Conservation (phyloP, 37 sponge, comb jelly and placozoan species). For the Lycopodina hypogea region DNA sequence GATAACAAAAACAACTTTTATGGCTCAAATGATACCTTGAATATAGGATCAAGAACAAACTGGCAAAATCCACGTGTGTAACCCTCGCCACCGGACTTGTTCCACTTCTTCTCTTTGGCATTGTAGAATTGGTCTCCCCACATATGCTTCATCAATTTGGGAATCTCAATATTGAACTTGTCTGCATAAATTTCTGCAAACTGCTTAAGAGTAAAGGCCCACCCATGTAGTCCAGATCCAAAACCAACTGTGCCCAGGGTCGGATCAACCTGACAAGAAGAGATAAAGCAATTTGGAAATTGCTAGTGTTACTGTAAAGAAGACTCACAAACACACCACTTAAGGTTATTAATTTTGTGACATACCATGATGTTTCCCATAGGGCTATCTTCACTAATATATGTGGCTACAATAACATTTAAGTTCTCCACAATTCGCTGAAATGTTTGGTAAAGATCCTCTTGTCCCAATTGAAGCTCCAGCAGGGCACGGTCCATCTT, state of each 20-base stretch:
- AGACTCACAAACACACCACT: background rate
- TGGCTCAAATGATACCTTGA: conserved; percentile 62
- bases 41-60: conserved; percentile 98
- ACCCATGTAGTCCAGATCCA: conserved; percentile 98
- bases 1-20: background rate
- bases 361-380: conserved; percentile 90
- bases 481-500: conserved; percentile 99
- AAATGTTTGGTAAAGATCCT: conserved; percentile 97
- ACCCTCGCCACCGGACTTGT: conserved; percentile 74
- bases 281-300: background rate
- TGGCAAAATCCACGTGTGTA: conserved; percentile 92
- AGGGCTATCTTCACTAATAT: conserved; percentile 88
- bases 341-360: background rate
- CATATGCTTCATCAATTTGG: conserved; percentile 91
- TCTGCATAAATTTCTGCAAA: conserved; percentile 96
- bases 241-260: conserved; percentile 95
- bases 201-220: conserved; percentile 99
- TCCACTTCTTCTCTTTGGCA: conserved; percentile 88
- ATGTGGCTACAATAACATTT: conserved; percentile 97
- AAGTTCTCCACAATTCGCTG: conserved; percentile 94
- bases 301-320: background rate
- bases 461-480: conserved; percentile 94
- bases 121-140: conserved; percentile 98
- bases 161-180: conserved; percentile 94
- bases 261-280: conserved; percentile 65